phyloP scores from a whole-genome alignment of 1,140 invertebrate genomes.

The Calephelis virginiensis region DNA sequence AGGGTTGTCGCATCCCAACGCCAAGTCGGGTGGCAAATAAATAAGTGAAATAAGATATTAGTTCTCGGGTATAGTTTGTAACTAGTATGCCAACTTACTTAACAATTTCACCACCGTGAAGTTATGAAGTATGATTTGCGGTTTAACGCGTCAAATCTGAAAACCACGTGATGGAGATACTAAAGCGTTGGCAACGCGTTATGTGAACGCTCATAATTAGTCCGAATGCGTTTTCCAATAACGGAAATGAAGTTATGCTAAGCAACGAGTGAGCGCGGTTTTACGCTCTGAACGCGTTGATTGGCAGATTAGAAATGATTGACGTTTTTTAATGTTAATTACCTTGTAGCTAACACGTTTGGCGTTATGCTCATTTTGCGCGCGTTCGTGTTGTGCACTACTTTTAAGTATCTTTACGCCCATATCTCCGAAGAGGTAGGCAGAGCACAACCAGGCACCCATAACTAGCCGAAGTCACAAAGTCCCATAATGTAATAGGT shows the following conservation, averaged over 20 bases:
- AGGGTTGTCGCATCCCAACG: too few relatives aligned
- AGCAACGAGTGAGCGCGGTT: background rate
- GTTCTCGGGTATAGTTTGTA: too few relatives aligned
- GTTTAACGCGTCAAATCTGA: constrained; percentile 7
- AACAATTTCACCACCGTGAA: background rate
- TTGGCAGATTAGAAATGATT: constrained; percentile 11
- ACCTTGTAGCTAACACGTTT: background rate
- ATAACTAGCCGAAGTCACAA: too few relatives aligned
- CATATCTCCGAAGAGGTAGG: too few relatives aligned
- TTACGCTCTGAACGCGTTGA: constrained; percentile 9
- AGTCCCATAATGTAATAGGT: too few relatives aligned
- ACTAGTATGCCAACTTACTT: background rate
- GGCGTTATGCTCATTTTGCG: background rate
- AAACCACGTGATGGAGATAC: constrained; percentile 4
- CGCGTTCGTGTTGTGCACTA: background rate
- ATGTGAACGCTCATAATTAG: constrained; percentile 16
- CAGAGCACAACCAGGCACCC: too few relatives aligned
- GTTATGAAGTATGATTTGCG: constrained; percentile 8
- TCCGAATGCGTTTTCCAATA: constrained; percentile 12
- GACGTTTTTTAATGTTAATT: constrained; percentile 5
- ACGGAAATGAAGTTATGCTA: constrained; percentile 13
- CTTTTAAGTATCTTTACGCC: too few relatives aligned
- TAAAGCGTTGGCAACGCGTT: constrained; percentile 3
- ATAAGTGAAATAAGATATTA: too few relatives aligned
- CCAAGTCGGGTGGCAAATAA: too few relatives aligned